Percentiles rank a stretch among this genome's conserved stretches.
These are phyloP conservation scores for Cheilinus undulatus DNA, from an alignment of 2,113 vertebrate species.

Conservation along the genomic window DNA sequence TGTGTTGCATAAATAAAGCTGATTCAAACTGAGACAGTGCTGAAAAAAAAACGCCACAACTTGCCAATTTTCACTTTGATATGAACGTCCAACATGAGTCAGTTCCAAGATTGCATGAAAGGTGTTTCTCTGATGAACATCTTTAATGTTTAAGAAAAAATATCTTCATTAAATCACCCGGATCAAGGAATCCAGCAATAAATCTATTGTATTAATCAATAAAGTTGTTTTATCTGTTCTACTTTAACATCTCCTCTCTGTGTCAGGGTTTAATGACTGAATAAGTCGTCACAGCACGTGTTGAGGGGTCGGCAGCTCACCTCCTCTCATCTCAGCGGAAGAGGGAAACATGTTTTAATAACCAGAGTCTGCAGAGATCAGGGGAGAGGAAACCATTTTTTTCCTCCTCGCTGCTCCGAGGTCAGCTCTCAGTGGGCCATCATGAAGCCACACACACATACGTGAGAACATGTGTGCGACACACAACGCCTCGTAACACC, in stretches of 20 bases:
- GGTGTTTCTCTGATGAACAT: background rate
- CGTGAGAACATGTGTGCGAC: slow-evolving; percentile 12
- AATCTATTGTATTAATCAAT: slow-evolving; percentile 2
- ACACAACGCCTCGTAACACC: slow-evolving; percentile 21
- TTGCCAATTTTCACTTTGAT: no score
- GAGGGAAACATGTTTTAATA: slow-evolving; percentile 77
- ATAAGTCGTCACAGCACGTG: slow-evolving; percentile 25
- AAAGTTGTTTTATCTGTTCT: background rate
- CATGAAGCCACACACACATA: slow-evolving; percentile 41
- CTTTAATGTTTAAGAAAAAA: no score
- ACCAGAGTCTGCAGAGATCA: slow-evolving; percentile 72
- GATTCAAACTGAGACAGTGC: no score
- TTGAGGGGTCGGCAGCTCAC: slow-evolving; percentile 42
- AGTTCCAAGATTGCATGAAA: background rate
- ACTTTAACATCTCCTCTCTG: background rate
- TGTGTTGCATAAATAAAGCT: no score
- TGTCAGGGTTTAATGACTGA: slow-evolving; percentile 19
- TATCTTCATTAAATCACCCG: background rate
- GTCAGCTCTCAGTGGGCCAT: slow-evolving; percentile 56
- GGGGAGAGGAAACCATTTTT: slow-evolving; percentile 68
- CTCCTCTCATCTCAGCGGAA: slow-evolving; percentile 71
- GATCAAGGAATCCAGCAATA: background rate
- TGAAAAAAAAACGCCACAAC: background rate
- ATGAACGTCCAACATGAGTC: background rate
- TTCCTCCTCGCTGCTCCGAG: slow-evolving; percentile 32